These are phyloP conservation scores for Yponomeuta plumbellus DNA, from an alignment of 2,888 invertebrate species.

Conservation along the genomic window DNA sequence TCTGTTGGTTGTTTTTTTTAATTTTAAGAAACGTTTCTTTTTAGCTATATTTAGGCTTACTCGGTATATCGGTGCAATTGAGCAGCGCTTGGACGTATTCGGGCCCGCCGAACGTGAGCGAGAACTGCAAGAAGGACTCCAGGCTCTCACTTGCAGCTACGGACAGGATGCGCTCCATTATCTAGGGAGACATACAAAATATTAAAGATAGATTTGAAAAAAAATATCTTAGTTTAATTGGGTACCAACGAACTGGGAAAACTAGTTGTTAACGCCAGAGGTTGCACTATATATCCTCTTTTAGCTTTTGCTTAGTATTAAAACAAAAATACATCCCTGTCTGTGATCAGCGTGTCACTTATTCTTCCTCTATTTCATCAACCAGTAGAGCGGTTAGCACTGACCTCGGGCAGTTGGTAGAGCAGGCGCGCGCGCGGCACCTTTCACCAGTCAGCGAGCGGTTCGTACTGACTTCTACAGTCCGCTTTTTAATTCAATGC, in stretches of 20 bases:
- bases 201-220: not conserved
- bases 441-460: too few relatives aligned
- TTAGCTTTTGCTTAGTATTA: too few relatives aligned
- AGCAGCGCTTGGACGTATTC: slow-evolving; percentile 91
- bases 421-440: slow-evolving; percentile 86
- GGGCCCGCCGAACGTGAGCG: slow-evolving; percentile 91
- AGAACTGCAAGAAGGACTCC: slow-evolving; percentile 89
- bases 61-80: slow-evolving; percentile 85
- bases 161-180: slow-evolving; percentile 95
- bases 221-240: too few relatives aligned
- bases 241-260: too few relatives aligned
- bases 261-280: slow-evolving; percentile 17
- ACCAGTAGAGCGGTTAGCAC: too few relatives aligned
- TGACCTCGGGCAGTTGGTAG: slow-evolving; percentile 92
- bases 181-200: slow-evolving; percentile 64
- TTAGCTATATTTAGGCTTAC: slow-evolving; percentile 35
- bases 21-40: not conserved
- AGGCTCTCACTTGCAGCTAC: slow-evolving; percentile 92
- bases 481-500: too few relatives aligned
- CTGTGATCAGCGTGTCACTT: too few relatives aligned
- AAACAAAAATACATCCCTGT: too few relatives aligned
- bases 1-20: too few relatives aligned
- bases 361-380: too few relatives aligned
- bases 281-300: too few relatives aligned
- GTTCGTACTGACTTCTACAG: too few relatives aligned